Base-by-base conservation (phyloP, 1,140 invertebrate species). In the Brachionus angularis region DNA sequence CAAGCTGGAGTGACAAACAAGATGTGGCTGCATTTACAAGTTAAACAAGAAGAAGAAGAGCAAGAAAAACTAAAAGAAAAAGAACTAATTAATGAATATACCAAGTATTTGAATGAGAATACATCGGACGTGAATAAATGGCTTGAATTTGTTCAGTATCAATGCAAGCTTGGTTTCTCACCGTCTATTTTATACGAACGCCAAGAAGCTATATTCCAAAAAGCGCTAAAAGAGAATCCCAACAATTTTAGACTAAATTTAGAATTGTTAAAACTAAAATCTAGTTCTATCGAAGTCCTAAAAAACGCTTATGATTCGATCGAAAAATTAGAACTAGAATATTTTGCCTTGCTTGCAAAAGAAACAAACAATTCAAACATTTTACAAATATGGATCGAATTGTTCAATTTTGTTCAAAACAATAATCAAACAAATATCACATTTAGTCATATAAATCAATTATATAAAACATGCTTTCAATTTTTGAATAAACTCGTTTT, bases 131-230 rank as follows among this genome's bases (percentile, higher is more conserved):
- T 67, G n/a, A 23, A 46, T 23, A 67, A 67, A 14, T 67, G 62
- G 62, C 27, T 67, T 25, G 62, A 67, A 18, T 67, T 67, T 50
- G 47, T 67, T 23, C 39, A 67, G n/a, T 67, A 67, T 29, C 62
- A 67, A 34, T 16, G 18, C 21, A 67, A 67, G n/a, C n/a, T n/a
- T n/a, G n/a, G n/a, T n/a, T n/a, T n/a, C n/a, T n/a, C n/a, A n/a
- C n/a, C n/a, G n/a, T n/a, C n/a, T n/a, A 25, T 50, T 23, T 33
- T 67, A 47, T 67, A 34, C 23, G 62, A 67, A n/a, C 21, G 62
- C 3, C 46, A 67, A 50, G 36, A 47, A 36, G 16, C 62, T 18
- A 67, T 67, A 25, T 67, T 67, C 18, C 39, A 67, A 33, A 18
- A 42, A 46, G 62, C 62, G 1, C 46, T 67, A 46, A 16, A 18